phyloP scores from a whole-genome alignment of 2,888 invertebrate genomes.

The Drosophila peninsularis region DNA sequence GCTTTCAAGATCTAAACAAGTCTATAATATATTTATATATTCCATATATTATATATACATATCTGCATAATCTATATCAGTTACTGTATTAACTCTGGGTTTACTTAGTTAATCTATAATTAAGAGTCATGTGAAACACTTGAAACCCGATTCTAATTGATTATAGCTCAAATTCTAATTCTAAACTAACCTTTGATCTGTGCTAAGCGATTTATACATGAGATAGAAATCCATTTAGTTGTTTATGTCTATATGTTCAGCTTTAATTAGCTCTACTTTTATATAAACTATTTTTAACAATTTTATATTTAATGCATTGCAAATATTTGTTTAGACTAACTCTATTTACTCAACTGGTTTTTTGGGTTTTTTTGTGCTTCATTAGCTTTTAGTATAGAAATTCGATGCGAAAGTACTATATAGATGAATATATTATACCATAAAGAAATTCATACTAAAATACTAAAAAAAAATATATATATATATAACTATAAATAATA shows the following conservation, averaged over 20 bases:
- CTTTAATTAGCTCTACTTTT: neutral
- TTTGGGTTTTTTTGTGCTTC: neutral
- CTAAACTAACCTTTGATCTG: neutral
- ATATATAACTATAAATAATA: neutral
- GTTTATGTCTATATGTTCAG: neutral
- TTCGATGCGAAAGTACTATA: neutral
- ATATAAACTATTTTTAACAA: neutral
- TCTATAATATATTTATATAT: no score
- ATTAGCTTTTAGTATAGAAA: neutral
- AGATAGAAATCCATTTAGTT: neutral
- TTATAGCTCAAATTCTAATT: neutral
- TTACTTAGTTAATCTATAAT: neutral
- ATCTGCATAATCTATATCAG: neutral
- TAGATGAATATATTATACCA: neutral
- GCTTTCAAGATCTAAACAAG: no score
- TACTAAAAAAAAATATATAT: neutral
- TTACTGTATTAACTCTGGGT: neutral
- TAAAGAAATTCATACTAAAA: neutral
- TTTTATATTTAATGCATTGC: neutral
- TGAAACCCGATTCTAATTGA: neutral
- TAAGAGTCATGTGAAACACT: neutral
- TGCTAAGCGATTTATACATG: no score
- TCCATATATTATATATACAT: no score
- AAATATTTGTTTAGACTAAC: neutral
- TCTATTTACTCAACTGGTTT: slow-evolving; percentile 4